Conservation (phyloP, 1,140 invertebrate genomes). For the Vanessa tameamea region DNA sequence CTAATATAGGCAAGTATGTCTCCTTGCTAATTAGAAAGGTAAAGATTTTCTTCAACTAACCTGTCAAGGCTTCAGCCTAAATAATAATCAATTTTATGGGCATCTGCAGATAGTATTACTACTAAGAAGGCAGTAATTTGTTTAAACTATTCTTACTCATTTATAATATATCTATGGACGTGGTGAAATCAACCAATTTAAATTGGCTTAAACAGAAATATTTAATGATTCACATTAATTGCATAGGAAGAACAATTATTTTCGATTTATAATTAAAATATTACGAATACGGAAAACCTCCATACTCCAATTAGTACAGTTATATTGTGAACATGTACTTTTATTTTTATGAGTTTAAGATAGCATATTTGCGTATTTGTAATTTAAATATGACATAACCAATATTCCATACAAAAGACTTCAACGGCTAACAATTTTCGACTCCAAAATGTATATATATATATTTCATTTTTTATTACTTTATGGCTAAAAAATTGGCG, state of each 20-base stretch:
- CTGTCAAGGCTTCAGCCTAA: not conserved
- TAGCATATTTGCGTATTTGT: not conserved
- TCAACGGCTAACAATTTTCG: conserved; percentile 22
- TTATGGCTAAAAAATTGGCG: not conserved
- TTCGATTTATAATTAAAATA: conserved; percentile 10
- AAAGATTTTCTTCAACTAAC: conserved; percentile 3
- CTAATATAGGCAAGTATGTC: conserved; percentile 3
- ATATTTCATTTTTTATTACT: not conserved
- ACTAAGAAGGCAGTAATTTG: conserved; percentile 9
- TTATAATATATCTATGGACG: conserved; percentile 3
- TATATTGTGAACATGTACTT: conserved; percentile 6
- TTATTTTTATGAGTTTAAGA: not conserved
- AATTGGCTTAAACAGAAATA: not conserved
- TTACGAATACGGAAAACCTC: conserved; percentile 9
- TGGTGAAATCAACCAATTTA: not conserved
- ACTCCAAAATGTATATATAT: not conserved
- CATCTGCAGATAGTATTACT: not conserved
- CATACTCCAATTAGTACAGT: not conserved
- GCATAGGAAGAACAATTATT: not conserved
- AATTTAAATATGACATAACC: not conserved
- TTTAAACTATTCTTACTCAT: not conserved
- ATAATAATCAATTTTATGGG: conserved; percentile 1
- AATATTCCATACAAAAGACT: conserved; percentile 34
- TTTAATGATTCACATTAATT: not conserved
- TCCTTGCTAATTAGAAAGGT: conserved; percentile 14